phyloP scores from a whole-genome alignment of 2,113 vertebrate species.

The Motacilla tschutschensis region DNA sequence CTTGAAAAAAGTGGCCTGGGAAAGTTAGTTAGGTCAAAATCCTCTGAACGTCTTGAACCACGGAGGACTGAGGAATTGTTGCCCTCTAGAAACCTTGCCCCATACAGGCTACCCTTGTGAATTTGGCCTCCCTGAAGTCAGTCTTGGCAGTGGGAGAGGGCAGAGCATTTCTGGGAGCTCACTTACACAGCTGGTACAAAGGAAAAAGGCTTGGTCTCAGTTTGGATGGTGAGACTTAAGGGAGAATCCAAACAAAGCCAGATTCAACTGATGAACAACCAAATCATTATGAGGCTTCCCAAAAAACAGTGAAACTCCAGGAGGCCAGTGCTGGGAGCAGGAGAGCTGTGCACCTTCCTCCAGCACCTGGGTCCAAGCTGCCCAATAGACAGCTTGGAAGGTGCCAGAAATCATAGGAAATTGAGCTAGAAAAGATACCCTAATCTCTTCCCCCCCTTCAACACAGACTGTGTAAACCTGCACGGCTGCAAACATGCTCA shows the following conservation, averaged over 20 bases:
- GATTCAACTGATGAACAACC: not conserved
- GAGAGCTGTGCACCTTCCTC: not conserved
- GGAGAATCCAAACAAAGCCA: not conserved
- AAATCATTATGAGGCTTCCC: not conserved
- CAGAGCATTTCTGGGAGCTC: not conserved
- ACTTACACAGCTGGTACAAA: not conserved
- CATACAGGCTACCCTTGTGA: fast-evolving
- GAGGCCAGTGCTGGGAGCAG: not conserved
- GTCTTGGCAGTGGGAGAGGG: not conserved
- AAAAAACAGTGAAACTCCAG: not conserved
- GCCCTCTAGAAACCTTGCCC: not conserved
- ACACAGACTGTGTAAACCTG: not conserved
- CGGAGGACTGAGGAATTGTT: not conserved
- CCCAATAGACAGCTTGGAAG: not conserved
- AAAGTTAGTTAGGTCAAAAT: not conserved
- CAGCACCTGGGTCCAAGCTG: not conserved
- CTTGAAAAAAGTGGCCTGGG: not conserved
- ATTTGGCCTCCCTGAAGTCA: not conserved
- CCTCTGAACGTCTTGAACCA: not conserved
- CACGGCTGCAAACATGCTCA: not conserved
- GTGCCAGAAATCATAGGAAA: not conserved
- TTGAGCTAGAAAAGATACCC: not conserved
- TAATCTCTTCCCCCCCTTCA: fast-evolving
- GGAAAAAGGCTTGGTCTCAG: not conserved
- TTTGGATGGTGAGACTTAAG: not conserved